Conservation (phyloP, 2,797 vertebrate genomes). For the Gymnodraco acuticeps region DNA sequence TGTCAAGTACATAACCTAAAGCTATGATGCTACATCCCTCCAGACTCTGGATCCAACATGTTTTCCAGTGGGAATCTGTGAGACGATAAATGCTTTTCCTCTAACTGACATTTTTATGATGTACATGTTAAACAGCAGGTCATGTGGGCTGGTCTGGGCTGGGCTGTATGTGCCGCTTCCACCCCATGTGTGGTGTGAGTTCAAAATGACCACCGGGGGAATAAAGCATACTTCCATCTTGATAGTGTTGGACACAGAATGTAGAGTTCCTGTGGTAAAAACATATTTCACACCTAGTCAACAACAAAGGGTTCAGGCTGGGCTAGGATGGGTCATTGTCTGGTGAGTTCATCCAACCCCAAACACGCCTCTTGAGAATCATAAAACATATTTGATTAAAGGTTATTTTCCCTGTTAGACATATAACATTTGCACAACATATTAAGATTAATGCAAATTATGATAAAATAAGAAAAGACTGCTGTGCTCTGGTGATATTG, state of each 20-base stretch:
- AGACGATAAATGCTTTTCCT: constrained; percentile 60
- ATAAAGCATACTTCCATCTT: constrained; percentile 56
- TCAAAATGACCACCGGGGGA: constrained; percentile 56
- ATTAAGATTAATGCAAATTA: constrained; percentile 39
- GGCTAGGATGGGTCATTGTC: constrained; percentile 17
- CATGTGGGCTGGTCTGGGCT: not conserved
- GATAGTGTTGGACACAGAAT: constrained; percentile 62
- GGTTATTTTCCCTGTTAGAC: not conserved
- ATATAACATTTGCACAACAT: constrained; percentile 8
- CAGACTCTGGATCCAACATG: constrained; percentile 37
- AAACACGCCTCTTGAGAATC: not conserved
- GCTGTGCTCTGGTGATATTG: constrained; percentile 37
- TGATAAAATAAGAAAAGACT: constrained; percentile 16
- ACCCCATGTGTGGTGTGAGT: constrained; percentile 40
- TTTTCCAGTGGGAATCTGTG: constrained; percentile 43
- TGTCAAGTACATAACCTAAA: constrained; percentile 18
- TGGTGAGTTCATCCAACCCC: constrained; percentile 17
- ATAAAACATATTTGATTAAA: not conserved
- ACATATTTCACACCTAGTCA: constrained; percentile 51
- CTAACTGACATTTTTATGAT: constrained; percentile 61
- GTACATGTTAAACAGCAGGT: constrained; percentile 58
- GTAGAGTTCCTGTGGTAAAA: constrained; percentile 52
- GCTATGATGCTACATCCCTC: constrained; percentile 12
- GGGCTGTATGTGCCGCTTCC: constrained; percentile 46
- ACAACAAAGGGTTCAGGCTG: not conserved